These are phyloP conservation scores for Volucella inflata DNA, from an alignment of 2,888 invertebrate species.

Conservation along the genomic window DNA sequence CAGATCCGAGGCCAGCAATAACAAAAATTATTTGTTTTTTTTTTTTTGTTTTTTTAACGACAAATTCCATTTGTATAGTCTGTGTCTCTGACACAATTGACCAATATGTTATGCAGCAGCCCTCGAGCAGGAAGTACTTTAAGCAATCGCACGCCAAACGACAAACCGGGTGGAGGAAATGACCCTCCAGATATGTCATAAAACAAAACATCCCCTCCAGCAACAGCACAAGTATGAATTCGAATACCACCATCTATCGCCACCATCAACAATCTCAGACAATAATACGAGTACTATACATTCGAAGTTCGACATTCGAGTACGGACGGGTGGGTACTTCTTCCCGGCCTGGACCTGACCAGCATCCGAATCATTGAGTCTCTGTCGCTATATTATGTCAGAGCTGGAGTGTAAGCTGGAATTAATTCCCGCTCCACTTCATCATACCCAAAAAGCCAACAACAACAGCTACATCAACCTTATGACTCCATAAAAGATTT, in stretches of 20 bases:
- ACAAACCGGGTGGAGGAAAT: constrained; percentile 62
- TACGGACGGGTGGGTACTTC: constrained; percentile 20
- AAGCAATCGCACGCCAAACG: constrained; percentile 61
- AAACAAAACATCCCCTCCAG: constrained; percentile 63
- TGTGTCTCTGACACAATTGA: constrained; percentile 51
- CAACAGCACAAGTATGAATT: background rate
- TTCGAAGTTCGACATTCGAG: too few species aligned
- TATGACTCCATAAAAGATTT: constrained; percentile 68
- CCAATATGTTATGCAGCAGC: constrained; percentile 68
- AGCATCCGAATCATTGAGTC: constrained; percentile 18
- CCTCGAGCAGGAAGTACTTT: constrained; percentile 73
- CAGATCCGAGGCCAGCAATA: constrained; percentile 78
- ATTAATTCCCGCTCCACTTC: constrained; percentile 69
- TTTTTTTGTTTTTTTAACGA: too few species aligned
- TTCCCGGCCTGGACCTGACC: constrained; percentile 56
- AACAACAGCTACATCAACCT: constrained; percentile 35
- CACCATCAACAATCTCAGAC: constrained; percentile 26
- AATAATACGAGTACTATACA: constrained; percentile 23
- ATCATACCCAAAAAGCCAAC: constrained; percentile 13
- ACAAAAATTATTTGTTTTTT: too few species aligned
- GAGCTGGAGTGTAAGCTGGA: constrained; percentile 55
- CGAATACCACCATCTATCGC: too few species aligned
- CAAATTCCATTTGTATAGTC: constrained; percentile 63
- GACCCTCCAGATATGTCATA: constrained; percentile 68
- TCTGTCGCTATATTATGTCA: constrained; percentile 54